Percentiles rank a stretch among this genome's conserved stretches.
Evolutionary conservation across 2,113 vertebrate species (phyloP).

Genomic region (Speoplatyrhinus poulsoni): DNA sequence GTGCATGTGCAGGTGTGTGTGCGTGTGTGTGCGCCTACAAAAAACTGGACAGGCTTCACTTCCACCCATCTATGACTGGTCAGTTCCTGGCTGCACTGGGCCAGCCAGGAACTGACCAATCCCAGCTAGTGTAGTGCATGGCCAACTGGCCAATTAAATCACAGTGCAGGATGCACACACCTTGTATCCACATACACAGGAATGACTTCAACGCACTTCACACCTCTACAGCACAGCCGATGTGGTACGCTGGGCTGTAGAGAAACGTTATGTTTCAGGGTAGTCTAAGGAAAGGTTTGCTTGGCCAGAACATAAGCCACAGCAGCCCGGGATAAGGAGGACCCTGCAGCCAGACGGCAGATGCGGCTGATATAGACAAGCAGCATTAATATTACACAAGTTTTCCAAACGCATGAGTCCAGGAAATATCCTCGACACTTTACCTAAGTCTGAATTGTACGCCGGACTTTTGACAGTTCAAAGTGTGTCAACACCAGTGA

Average conservation of each 20-base stretch:
- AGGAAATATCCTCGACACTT: background rate
- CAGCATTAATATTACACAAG: constrained; percentile 23
- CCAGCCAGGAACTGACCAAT: constrained; percentile 24
- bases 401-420: constrained; percentile 24
- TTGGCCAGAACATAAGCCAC: constrained; percentile 45
- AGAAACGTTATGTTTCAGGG: too few relatives aligned
- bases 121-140: too few relatives aligned
- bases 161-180: background rate
- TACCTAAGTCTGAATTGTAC: background rate
- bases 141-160: too few relatives aligned
- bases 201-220: background rate
- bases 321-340: constrained; percentile 42
- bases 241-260: too few relatives aligned
- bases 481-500: background rate
- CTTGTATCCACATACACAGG: background rate
- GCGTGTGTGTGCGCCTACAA: too few relatives aligned
- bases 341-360: constrained; percentile 28
- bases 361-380: constrained; percentile 35
- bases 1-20: too few relatives aligned
- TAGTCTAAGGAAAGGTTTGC: constrained; percentile 41
- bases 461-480: background rate
- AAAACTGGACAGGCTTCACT: too few relatives aligned
- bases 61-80: constrained; percentile 4
- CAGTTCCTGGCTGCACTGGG: constrained; percentile 20
- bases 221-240: too few relatives aligned